phyloP scores from a whole-genome alignment of 2,797 vertebrate genomes.

The Geotrypetes seraphini region DNA sequence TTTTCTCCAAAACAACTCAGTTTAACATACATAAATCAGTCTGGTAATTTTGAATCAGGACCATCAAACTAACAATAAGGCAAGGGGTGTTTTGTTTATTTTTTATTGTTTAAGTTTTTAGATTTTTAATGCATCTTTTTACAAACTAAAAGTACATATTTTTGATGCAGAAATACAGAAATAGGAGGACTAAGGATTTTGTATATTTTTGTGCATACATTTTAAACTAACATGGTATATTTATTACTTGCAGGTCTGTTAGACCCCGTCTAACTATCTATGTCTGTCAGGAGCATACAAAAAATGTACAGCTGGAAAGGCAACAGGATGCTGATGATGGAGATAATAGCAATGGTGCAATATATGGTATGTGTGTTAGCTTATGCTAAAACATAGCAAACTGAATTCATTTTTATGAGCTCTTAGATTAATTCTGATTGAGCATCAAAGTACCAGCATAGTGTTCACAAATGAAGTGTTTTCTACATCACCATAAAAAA shows the following conservation, averaged over 20 bases:
- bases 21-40: neutral
- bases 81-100: neutral
- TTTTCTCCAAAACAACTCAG: no score
- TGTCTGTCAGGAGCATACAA: constrained; percentile 77
- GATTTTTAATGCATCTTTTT: neutral
- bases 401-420: no score
- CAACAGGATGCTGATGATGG: constrained; percentile 62
- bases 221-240: accelerated
- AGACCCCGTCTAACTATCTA: constrained; percentile 87
- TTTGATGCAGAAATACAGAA: no score
- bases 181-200: neutral
- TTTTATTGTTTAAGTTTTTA: neutral
- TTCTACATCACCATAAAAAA: no score
- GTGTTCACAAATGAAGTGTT: no score
- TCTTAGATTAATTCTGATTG: neutral
- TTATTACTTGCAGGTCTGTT: constrained; percentile 65
- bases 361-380: constrained; percentile 59
- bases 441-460: no score
- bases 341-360: constrained; percentile 62
- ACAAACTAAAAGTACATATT: accelerated
- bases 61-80: constrained; percentile 8
- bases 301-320: constrained; percentile 60
- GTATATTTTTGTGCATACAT: accelerated
- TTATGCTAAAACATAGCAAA: no score
- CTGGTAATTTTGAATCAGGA: constrained; percentile 18